Evolutionary conservation across 2,797 vertebrate genomes (phyloP).

Genomic region (Molossus molossus): DNA sequence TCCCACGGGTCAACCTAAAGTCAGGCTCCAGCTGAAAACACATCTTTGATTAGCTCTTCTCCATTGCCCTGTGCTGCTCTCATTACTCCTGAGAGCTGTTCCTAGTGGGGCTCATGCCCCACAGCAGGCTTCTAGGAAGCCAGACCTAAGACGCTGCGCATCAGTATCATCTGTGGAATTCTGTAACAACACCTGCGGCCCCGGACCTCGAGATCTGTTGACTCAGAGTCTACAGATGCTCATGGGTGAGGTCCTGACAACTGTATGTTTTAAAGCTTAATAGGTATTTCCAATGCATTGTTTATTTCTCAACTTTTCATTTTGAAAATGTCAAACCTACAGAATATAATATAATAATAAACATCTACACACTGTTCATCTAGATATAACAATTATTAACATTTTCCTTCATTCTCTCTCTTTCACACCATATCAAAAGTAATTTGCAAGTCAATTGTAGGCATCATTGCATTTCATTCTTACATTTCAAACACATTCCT

Average conservation of each 20-base stretch:
- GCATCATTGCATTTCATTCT: constrained; percentile 46
- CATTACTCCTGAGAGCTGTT: not conserved
- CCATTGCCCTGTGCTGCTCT: too few relatives aligned
- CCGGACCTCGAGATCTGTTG: not conserved
- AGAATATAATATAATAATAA: constrained; percentile 18
- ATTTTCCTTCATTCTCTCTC: constrained; percentile 8
- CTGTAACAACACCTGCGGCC: not conserved
- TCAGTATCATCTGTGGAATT: not conserved
- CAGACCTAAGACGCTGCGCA: not conserved
- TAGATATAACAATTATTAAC: constrained; percentile 40
- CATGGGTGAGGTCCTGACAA: not conserved
- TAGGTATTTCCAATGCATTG: not conserved
- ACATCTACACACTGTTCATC: not conserved
- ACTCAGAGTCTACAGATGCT: not conserved
- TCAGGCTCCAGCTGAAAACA: not conserved
- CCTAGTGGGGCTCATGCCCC: fast-evolving
- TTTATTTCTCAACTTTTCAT: not conserved
- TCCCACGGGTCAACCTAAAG: not conserved
- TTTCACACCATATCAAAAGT: constrained; percentile 59
- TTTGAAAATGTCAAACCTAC: constrained; percentile 28
- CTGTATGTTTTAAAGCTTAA: not conserved
- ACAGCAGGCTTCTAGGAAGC: not conserved
- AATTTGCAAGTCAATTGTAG: constrained; percentile 54
- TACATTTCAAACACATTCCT: constrained; percentile 15
- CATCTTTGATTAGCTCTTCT: not conserved